phyloP scores from a whole-genome alignment of 2,113 vertebrate genomes.

The Mormyrus lacerda region DNA sequence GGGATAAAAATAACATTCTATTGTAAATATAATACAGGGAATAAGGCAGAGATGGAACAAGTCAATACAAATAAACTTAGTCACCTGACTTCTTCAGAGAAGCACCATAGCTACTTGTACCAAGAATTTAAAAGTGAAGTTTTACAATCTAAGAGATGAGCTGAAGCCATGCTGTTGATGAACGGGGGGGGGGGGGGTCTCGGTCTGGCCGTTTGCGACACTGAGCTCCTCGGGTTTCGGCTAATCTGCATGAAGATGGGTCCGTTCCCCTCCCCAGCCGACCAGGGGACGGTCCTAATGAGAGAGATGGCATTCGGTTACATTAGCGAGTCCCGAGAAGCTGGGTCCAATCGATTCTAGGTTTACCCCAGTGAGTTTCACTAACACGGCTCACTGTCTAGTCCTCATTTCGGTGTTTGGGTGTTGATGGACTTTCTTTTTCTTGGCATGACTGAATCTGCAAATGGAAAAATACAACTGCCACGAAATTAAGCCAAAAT shows the following conservation, averaged over 20 bases:
- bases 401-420: slow-evolving; percentile 35
- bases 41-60: background rate
- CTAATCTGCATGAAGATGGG: slow-evolving; percentile 48
- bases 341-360: slow-evolving; percentile 39
- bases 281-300: slow-evolving; percentile 37
- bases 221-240: slow-evolving; percentile 41
- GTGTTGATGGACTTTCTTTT: slow-evolving; percentile 44
- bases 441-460: slow-evolving; percentile 34
- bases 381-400: slow-evolving; percentile 37
- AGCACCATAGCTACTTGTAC: background rate
- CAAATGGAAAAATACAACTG: slow-evolving; percentile 43
- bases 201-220: slow-evolving; percentile 34
- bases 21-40: background rate
- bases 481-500: slow-evolving; percentile 20
- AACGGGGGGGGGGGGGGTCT: slow-evolving; percentile 22
- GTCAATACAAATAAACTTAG: background rate
- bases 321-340: slow-evolving; percentile 41
- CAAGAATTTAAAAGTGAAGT: background rate
- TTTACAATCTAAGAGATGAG: background rate
- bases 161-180: background rate
- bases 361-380: slow-evolving; percentile 46
- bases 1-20: background rate
- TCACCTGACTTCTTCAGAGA: background rate
- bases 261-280: slow-evolving; percentile 29
- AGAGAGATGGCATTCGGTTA: slow-evolving; percentile 39